Base-by-base conservation (phyloP, 2,113 vertebrate species). In the Ceyx margarethae region DNA sequence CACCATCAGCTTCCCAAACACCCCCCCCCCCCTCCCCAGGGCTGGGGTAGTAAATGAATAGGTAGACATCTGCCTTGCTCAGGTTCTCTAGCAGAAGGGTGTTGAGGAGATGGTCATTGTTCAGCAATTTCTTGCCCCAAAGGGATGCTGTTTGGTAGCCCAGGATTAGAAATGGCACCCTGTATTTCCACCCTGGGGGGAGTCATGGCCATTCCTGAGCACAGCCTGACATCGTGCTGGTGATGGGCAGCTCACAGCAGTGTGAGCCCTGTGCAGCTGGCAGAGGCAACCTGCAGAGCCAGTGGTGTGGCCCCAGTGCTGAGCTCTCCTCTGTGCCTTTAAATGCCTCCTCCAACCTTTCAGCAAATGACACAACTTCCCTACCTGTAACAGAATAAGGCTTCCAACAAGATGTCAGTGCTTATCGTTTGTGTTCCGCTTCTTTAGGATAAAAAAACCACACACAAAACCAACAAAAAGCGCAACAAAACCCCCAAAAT, bases 71-170 rank as follows among this genome's bases (percentile, higher is more conserved):
- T 81, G 51, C 60, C n/a, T 94, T 60, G 54, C n/a, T 80, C 37
- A n/a, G 46, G 13, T 43, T 74, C 37, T 64, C 43, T 21, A 37
- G 87, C 18, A 51, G 48, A 35, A 79, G 23, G 33, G 5, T 22
- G 9, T 29, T 51, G 14, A 35, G 73, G 51, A 56, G 20, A 43
- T 20, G 43, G 2, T 12, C 8, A 5, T 10, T 21, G 67, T 72
- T 43, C 25, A 40, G 26, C 25, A 25, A 7, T 62, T 81, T 82
- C 58, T 67, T 35, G 7, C 56, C n/a, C 37, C 21, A 71, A 85
- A 45, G 25, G 15, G 2, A 4, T 10, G 5, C 13, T 58, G 1
- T 74, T 68, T 20, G 28, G 0, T 58, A 56, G 0, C 0, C 62
- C 13, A 43, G 6, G 67, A 17, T 78, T 71, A 57, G 45, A 69